phyloP scores from a whole-genome alignment of 2,888 invertebrate species.

The Nephrocerus scutellatus region DNA sequence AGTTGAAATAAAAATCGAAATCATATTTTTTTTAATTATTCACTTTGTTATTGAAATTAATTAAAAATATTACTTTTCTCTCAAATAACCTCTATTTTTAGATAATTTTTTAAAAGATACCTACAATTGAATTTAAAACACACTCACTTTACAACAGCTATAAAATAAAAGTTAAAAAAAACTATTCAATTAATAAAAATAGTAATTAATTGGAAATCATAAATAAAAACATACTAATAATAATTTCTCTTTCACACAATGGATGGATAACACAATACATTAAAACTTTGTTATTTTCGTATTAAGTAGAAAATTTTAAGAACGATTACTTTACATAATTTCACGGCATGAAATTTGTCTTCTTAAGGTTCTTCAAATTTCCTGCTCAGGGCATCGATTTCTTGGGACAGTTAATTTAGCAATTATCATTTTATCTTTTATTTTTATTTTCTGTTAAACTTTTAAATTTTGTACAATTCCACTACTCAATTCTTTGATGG shows the following conservation, averaged over 20 bases:
- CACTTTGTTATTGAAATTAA: conserved; percentile 14
- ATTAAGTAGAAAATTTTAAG: neutral
- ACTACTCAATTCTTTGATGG: no score
- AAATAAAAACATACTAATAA: conserved; percentile 2
- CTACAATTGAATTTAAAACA: conserved; percentile 7
- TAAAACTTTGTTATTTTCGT: conserved; percentile 7
- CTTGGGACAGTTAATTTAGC: conserved; percentile 48
- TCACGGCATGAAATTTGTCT: neutral
- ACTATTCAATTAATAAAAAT: conserved; percentile 23
- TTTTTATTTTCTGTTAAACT: no score
- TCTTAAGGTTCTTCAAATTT: conserved; percentile 1
- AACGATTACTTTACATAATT: conserved; percentile 1
- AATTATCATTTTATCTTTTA: no score
- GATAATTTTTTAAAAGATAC: conserved; percentile 14
- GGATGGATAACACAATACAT: conserved; percentile 19
- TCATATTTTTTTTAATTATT: conserved; percentile 14
- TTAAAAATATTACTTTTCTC: no score
- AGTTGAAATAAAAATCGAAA: no score
- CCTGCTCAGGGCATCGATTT: conserved; percentile 44
- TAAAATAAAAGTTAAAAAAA: conserved; percentile 16
- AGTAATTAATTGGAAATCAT: conserved; percentile 19
- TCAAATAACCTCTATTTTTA: conserved; percentile 9
- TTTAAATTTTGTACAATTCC: no score
- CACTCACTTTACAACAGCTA: conserved; percentile 10
- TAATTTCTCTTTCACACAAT: conserved; percentile 26